Evolutionary conservation across 1,140 invertebrate species (phyloP), one percentile per base, ranked within the genome.

Genomic region (Archivesica marissinica): DNA sequence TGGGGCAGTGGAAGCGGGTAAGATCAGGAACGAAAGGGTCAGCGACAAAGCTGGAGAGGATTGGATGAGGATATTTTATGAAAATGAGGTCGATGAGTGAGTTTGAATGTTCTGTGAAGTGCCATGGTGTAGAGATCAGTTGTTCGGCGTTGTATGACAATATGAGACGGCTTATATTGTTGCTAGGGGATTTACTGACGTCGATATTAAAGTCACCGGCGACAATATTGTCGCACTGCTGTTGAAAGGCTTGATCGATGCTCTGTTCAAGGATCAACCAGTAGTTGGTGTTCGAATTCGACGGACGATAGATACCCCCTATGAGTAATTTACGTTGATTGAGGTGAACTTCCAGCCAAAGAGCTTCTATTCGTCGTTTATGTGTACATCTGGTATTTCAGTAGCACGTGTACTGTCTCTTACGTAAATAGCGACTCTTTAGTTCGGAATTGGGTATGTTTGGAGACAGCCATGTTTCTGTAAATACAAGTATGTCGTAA

Each of bases 321-420:
- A 72, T 39, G 39, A 72, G 68, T 23, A 44, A 20, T 44, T 72
- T 44, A 30, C 39, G 68, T n/a, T 41, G 68, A 28, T 44, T 11
- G n/a, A 72, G 20, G 28, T 72, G 68, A 20, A 72, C 20, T 72
- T 72, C 68, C 35, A 72, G 33, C 68, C 68, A 72, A 28, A 72
- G 61, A 33, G 61, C 61, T 33, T 64, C 61, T 23, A 64, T n/a
- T n/a, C 25, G 20, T 30, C 28, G 20, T 64, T 64, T 15, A 64
- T 30, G 1, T 64, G 61, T 23, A 64, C 25, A n/a, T 64, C 61
- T 23, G 61, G 28, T 23, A 23, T 23, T 64, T 20, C 28, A 20
- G 61, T 23, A 30, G 61, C 28, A 30, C 20, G 20, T n/a, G 35
- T 64, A 17, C 61, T 30, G 17, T 64, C 61, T 17, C 61, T 23